Base-by-base conservation (phyloP, 1,140 invertebrate species). In the Nephotettix cincticeps region DNA sequence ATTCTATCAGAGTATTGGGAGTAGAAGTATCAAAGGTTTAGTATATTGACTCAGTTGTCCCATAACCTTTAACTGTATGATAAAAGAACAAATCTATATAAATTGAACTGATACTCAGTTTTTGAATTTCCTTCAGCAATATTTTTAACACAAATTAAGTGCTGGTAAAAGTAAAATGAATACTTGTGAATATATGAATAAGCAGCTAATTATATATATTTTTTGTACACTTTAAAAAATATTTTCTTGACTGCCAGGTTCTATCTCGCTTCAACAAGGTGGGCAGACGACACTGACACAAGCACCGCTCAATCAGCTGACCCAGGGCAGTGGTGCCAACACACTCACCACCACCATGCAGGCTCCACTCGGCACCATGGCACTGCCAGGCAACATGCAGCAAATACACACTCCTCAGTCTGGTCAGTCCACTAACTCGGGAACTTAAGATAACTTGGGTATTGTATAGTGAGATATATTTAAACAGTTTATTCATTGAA, bases 321-420 rank as follows among this genome's bases (percentile, higher is more conserved):
- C 32, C 14, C 65, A 68, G 65, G n/a, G 30, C 40, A 30, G 32
- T 27, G 65, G 32, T 27, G 40, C 65, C 17, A 68, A 47, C 27
- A 68, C 65, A 1, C 30, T 68, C 4, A 68, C 65, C 14, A n/a
- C n/a, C 3, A 69, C 68, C 47, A 69, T 54, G 54, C 68, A 61
- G 17, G 47, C 54, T 2, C 54, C 68, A 25, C 29, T 69, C 1
- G 68, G 68, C 25, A 69, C 68, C 28, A 69, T 69, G 54, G 68
- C 47, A 45, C 25, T 56, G 28, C 47, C 54, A 28, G 64, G 64
- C n/a, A 63, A 64, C 51, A 69, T 43, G 64, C 80, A 80, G 78
- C 81, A 83, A 81, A 82, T 80, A 80, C 73, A 76, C 77, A 79
- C 65, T 74, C 74, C 64, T 40, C 72, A 66, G 51, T 73, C 51